Evolutionary conservation across 2,113 vertebrate genomes (phyloP).

Genomic region (Grus americana): DNA sequence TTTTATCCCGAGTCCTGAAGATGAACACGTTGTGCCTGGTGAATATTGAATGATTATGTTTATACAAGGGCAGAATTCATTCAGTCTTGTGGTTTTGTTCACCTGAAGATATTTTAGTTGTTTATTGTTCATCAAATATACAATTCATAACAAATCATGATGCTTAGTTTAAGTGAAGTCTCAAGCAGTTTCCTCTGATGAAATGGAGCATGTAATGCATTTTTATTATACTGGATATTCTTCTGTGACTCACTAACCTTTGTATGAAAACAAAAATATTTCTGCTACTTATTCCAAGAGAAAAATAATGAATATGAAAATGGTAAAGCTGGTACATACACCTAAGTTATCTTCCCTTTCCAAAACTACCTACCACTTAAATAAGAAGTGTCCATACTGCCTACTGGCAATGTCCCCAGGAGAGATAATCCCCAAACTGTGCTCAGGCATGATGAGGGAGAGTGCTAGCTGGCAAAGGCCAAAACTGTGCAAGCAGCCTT

Average conservation of each 20-base stretch:
- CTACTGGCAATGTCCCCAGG: not conserved
- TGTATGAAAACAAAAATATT: not conserved
- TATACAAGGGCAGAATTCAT: not conserved
- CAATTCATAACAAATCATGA: not conserved
- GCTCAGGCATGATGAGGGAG: not conserved
- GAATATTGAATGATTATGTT: not conserved
- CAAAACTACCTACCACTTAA: not conserved
- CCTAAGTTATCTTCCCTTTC: not conserved
- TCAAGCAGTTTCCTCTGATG: not conserved
- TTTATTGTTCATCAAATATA: not conserved
- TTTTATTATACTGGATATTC: not conserved
- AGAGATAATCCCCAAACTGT: not conserved
- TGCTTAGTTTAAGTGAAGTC: not conserved
- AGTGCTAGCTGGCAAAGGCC: not conserved
- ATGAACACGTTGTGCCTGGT: not conserved
- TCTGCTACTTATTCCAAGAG: not conserved
- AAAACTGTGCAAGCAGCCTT: fast-evolving
- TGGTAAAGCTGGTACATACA: not conserved
- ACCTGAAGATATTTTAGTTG: not conserved
- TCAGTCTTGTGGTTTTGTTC: not conserved
- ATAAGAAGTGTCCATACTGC: not conserved
- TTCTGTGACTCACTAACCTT: not conserved
- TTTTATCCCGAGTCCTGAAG: not conserved
- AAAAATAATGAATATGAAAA: not conserved
- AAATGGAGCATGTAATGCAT: not conserved